Conservation (phyloP, 2,797 vertebrate species). For the Lycodopsis pacificus region DNA sequence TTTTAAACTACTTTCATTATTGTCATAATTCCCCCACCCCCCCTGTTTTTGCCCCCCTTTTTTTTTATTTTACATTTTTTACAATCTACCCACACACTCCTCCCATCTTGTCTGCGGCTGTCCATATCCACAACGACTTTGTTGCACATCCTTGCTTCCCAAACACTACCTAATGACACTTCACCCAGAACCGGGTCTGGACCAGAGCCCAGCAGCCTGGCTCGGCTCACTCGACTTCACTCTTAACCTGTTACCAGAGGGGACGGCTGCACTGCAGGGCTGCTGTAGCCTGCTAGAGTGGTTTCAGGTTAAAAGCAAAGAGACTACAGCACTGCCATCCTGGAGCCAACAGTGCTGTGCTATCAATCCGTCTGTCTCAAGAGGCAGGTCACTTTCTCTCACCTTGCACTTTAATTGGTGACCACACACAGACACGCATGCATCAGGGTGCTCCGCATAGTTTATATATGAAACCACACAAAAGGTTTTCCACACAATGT, state of each 20-base stretch:
- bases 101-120: slow-evolving; percentile 40
- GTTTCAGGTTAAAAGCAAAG: slow-evolving; percentile 48
- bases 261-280: slow-evolving; percentile 30
- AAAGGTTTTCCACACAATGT: slow-evolving; percentile 43
- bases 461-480: slow-evolving; percentile 40
- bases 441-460: slow-evolving; percentile 49
- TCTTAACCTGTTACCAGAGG: slow-evolving; percentile 54
- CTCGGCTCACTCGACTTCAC: slow-evolving; percentile 42
- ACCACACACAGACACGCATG: slow-evolving; percentile 25
- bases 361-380: slow-evolving; percentile 34
- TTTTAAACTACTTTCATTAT: slow-evolving; percentile 43
- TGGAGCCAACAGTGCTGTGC: slow-evolving; percentile 53
- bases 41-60: slow-evolving; percentile 1
- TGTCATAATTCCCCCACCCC: slow-evolving; percentile 21
- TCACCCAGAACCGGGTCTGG: slow-evolving; percentile 51
- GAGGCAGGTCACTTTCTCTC: slow-evolving; percentile 51
- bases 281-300: slow-evolving; percentile 31
- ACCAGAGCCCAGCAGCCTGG: slow-evolving; percentile 40
- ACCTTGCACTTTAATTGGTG: slow-evolving; percentile 52
- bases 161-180: slow-evolving; percentile 53
- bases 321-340: slow-evolving; percentile 60
- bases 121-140: slow-evolving; percentile 44
- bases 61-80: slow-evolving; percentile 37
- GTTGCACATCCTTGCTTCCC: slow-evolving; percentile 54
- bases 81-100: slow-evolving; percentile 13